Base-by-base conservation (phyloP, 2,888 invertebrate species). In the Polyommatus icarus region DNA sequence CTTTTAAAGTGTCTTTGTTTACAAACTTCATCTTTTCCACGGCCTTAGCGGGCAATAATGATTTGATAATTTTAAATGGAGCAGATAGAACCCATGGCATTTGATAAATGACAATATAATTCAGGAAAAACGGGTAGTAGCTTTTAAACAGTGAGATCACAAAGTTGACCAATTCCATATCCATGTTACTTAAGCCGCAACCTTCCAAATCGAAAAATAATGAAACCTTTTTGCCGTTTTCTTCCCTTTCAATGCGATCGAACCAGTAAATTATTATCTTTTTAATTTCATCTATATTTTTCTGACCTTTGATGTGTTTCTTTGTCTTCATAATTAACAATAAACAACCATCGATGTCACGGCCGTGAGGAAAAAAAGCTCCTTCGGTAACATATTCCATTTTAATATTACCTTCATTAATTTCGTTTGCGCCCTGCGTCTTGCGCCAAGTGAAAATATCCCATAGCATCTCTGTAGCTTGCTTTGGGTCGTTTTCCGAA, bases 1-100 rank as follows among this genome's bases (percentile, higher is more conserved):
- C 97, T 80, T 96, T 96, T 75, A 99, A 91, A 20, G 95, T 96
- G 79, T 96, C 96, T 87, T 97, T 97, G 78, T 95, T 95, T 0
- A 98, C 95, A 91, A 98, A 97, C 88, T 97, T 98, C 88, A 99
- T 97, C 90, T 96, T 96, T 85, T 98, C 97, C 29, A 98, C 97
- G 15, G 98, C 98, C 89, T 97, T 97, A 0, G 98, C 96, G 3
- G 98, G 98, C 77, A 99, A 88, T 93, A 98, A 95, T 0, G 96
- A 94, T 90, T 98, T 99, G 10, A 99, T 97, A 71, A 99, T 95
- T 91, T 97, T 98, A 91, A 99, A 99, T 0, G 98, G 98, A 81
- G 99, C 98, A 85, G 97, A 98, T 79, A 99, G 90, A 0, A 99
- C 96, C 99, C 99, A 99, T 0, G 99, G 98, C 97, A 99, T 97